These are phyloP conservation scores for Cercocebus atys DNA, from an alignment of 2,113 vertebrate species.

Conservation along the genomic window DNA sequence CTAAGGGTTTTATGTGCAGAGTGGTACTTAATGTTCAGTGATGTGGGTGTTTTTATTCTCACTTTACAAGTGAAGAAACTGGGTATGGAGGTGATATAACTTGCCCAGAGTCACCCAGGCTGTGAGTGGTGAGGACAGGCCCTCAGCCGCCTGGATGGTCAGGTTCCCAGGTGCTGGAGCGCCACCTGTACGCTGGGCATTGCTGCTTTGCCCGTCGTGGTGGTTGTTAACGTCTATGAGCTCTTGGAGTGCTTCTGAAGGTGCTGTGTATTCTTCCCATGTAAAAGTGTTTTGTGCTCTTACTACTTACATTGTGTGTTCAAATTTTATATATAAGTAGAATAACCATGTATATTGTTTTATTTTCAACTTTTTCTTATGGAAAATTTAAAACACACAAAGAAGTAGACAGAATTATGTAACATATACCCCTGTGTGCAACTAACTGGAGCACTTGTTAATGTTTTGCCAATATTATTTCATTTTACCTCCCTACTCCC, in stretches of 20 bases:
- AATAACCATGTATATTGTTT: background rate
- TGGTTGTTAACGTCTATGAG: background rate
- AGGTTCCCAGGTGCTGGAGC: too few relatives aligned
- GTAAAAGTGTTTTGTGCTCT: background rate
- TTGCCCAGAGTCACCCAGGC: background rate
- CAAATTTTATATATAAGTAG: background rate
- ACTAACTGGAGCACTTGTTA: background rate
- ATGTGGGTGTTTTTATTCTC: background rate
- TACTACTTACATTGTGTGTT: background rate
- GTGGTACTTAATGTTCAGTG: background rate
- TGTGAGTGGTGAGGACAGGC: background rate
- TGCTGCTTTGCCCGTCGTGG: background rate
- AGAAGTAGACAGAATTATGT: background rate
- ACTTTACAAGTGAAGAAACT: background rate
- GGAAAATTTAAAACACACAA: background rate
- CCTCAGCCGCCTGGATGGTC: background rate
- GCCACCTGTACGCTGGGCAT: background rate
- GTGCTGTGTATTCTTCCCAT: rapidly evolving
- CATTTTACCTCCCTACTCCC: background rate
- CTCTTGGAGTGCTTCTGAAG: background rate
- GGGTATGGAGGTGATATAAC: background rate
- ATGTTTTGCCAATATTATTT: background rate
- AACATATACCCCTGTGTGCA: background rate
- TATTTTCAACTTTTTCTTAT: background rate
- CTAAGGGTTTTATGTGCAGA: too few relatives aligned